Evolutionary conservation across 2,113 vertebrate genomes (phyloP).

Genomic region (Ibidorhyncha struthersii): DNA sequence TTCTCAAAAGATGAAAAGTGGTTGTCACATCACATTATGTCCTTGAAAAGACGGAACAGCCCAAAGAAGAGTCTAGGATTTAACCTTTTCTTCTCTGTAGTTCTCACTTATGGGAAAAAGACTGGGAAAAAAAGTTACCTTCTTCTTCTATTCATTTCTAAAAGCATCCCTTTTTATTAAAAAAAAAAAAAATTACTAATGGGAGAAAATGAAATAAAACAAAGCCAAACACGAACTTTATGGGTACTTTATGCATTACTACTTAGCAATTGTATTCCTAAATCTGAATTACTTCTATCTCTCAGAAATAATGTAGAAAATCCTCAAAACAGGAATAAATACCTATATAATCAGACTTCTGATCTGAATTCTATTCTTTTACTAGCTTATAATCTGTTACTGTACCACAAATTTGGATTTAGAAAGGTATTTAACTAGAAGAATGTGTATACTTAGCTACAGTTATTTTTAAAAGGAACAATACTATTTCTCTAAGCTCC

Average conservation of each 20-base stretch:
- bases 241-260: neutral
- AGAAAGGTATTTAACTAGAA: neutral
- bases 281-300: neutral
- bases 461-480: neutral
- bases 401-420: neutral
- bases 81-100: neutral
- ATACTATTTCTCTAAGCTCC: neutral
- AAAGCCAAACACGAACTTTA: neutral
- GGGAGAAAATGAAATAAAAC: neutral
- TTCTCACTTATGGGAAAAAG: neutral
- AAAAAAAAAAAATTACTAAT: neutral
- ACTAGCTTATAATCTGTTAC: neutral
- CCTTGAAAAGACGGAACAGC: neutral
- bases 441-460: neutral
- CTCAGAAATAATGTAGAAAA: neutral
- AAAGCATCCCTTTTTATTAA: neutral
- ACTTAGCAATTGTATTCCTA: neutral
- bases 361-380: neutral
- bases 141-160: neutral
- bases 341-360: neutral
- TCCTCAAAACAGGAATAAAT: neutral
- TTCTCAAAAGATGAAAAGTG: constrained; percentile 1
- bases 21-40: neutral
- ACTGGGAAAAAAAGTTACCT: neutral
- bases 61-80: neutral